Evolutionary conservation across 2,797 vertebrate species (phyloP), one percentile per base, ranked within the genome.

Genomic region (Pangasius krempfi): DNA sequence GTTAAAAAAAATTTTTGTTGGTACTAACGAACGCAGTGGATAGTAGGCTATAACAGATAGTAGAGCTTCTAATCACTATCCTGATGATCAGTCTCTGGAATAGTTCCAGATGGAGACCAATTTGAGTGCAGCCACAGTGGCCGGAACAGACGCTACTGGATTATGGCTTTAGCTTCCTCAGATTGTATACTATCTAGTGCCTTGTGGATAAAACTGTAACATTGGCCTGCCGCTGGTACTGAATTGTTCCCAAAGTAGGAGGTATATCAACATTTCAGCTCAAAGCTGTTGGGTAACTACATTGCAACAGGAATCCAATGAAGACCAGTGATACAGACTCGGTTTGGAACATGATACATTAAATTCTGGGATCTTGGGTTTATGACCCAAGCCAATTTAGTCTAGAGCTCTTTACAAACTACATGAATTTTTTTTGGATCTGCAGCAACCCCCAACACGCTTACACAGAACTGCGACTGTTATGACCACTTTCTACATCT

Each of bases 131-230:
- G 58, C 79, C 78, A 86, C 50, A 86, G 56, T 83, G 60, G 50
- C 70, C 14, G 33, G 50, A 87, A 58, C 47, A 81, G 72, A 84
- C 8, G 20, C 80, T 87, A 86, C 70, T 86, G 58, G 37, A 87
- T 76, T 89, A 82, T 87, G 88, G 85, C 88, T 89, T 81, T 64
- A 62, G 13, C 80, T 83, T 58, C 58, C 58, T 62, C 80, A 82
- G 58, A 82, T 62, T 83, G 58, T 83, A 62, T 62, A 40, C n/a
- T 72, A 81, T 72, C 52, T 80, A 60, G 20, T 25, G 33, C 40
- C 25, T 18, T 80, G 85, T 76, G 58, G 68, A 68, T 84, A 12
- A 10, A 73, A 83, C 62, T n/a, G 22, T 83, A 66, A 58, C 14
- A 83, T 37, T 68, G 58, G 70, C 33, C 47, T 12, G 13, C n/a